phyloP scores from a whole-genome alignment of 1,140 invertebrate species.

The Scaptomyza pallida region DNA sequence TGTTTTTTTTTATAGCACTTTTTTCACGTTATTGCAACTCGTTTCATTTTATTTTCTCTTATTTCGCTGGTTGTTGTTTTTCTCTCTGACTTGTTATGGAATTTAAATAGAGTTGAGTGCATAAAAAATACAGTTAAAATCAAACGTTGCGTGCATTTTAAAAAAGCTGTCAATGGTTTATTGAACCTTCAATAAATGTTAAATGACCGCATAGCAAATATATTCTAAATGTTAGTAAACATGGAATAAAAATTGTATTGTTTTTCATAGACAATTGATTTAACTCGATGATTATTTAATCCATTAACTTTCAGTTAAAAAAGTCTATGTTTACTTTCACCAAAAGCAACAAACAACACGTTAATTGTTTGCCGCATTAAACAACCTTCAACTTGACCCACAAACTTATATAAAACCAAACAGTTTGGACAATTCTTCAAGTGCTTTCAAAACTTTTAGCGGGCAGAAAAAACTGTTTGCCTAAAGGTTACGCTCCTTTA shows the following conservation, averaged over 20 bases:
- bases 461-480: constrained; percentile 35
- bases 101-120: constrained; percentile 12
- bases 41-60: constrained; percentile 13
- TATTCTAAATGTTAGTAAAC: constrained; percentile 6
- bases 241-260: constrained; percentile 12
- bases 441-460: constrained; percentile 45
- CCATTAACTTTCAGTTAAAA: too few relatives aligned
- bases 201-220: constrained; percentile 18
- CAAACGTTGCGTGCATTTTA: constrained; percentile 45
- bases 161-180: constrained; percentile 45
- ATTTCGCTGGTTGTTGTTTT: constrained; percentile 46
- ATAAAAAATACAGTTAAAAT: constrained; percentile 29
- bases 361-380: background rate
- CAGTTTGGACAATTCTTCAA: constrained; percentile 7
- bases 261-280: too few relatives aligned
- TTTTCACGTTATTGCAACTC: constrained; percentile 44
- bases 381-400: constrained; percentile 12
- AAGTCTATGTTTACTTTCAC: too few relatives aligned
- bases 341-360: background rate
- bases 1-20: constrained; percentile 33
- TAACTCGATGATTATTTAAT: too few relatives aligned
- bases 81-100: constrained; percentile 50
- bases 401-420: constrained; percentile 13
- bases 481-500: constrained; percentile 48
- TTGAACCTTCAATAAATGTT: constrained; percentile 50